Conservation (phyloP, 1,140 invertebrate genomes). For the Achroia grisella region DNA sequence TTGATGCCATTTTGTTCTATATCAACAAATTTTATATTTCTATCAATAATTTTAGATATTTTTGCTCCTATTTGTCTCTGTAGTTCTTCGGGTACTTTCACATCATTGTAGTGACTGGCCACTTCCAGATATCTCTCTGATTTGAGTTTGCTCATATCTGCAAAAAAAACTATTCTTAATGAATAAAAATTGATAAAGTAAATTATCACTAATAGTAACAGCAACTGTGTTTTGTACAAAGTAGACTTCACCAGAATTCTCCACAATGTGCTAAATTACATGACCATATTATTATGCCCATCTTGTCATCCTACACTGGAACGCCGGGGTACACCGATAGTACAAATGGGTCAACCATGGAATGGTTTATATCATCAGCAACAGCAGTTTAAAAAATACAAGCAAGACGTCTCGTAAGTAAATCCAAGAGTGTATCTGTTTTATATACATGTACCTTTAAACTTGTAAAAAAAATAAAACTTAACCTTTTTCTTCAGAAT, state of each 20-base stretch:
- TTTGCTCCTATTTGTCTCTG: slow-evolving; percentile 50
- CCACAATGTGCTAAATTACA: too few species aligned
- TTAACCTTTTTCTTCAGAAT: not conserved
- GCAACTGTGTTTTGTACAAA: too few species aligned
- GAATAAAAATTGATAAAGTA: not conserved
- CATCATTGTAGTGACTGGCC: slow-evolving; percentile 56
- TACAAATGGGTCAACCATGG: too few species aligned
- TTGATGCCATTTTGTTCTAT: slow-evolving; percentile 16
- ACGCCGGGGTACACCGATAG: too few species aligned
- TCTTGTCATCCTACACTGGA: too few species aligned
- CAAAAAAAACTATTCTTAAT: slow-evolving; percentile 1
- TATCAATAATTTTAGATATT: slow-evolving; percentile 46
- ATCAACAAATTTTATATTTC: slow-evolving; percentile 44
- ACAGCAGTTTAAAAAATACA: too few species aligned
- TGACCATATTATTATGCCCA: too few species aligned
- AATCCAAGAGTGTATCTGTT: not conserved
- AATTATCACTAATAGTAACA: too few species aligned
- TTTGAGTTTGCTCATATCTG: slow-evolving; percentile 25
- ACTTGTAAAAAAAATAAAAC: not conserved
- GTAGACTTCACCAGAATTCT: too few species aligned
- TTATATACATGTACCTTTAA: not conserved
- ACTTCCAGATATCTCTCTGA: slow-evolving; percentile 48
- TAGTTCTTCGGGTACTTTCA: slow-evolving; percentile 46
- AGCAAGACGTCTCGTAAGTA: too few species aligned
- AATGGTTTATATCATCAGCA: too few species aligned